Conservation (phyloP, 2,888 invertebrate genomes). For the Drosophila peninsularis region DNA sequence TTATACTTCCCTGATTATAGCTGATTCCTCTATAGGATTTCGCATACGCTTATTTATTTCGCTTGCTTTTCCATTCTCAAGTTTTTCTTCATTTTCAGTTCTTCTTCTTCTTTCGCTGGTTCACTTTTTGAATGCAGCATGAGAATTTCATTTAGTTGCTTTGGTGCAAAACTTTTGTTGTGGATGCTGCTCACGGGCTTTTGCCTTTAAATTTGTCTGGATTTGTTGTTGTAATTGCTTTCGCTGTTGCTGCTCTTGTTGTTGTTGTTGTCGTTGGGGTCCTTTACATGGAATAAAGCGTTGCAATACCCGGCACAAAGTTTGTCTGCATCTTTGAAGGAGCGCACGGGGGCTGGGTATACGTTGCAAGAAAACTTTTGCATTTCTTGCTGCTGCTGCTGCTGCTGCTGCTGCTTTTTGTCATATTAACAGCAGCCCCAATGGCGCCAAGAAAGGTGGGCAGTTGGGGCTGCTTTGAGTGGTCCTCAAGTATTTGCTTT, state of each 20-base stretch:
- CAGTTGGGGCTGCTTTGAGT: conserved; percentile 9
- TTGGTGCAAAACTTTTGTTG: conserved; percentile 56
- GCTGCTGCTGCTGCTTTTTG: conserved; percentile 58
- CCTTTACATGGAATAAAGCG: conserved; percentile 63
- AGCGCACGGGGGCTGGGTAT: conserved; percentile 12
- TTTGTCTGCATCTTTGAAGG: conserved; percentile 66
- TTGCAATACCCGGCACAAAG: conserved; percentile 73
- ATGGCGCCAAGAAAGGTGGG: conserved; percentile 29
- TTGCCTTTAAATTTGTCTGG: conserved; percentile 74
- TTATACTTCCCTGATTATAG: conserved; percentile 1
- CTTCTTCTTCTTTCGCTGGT: conserved; percentile 7
- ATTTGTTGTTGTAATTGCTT: conserved; percentile 58
- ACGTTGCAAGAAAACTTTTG: conserved; percentile 61
- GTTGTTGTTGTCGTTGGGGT: conserved; percentile 25
- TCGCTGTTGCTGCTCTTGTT: conserved; percentile 41
- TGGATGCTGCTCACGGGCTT: conserved; percentile 49
- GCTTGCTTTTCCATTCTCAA: conserved; percentile 34
- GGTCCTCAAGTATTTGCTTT: conserved; percentile 59
- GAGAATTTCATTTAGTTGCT: conserved; percentile 79
- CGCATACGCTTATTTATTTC: conserved; percentile 26
- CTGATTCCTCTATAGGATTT: conserved; percentile 4
- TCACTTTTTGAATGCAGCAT: conserved; percentile 51
- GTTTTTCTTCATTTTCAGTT: conserved; percentile 23
- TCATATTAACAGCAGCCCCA: conserved; percentile 74
- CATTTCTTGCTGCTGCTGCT: conserved; percentile 38